phyloP scores from a whole-genome alignment of 2,113 vertebrate genomes.

The Petroica traversi region DNA sequence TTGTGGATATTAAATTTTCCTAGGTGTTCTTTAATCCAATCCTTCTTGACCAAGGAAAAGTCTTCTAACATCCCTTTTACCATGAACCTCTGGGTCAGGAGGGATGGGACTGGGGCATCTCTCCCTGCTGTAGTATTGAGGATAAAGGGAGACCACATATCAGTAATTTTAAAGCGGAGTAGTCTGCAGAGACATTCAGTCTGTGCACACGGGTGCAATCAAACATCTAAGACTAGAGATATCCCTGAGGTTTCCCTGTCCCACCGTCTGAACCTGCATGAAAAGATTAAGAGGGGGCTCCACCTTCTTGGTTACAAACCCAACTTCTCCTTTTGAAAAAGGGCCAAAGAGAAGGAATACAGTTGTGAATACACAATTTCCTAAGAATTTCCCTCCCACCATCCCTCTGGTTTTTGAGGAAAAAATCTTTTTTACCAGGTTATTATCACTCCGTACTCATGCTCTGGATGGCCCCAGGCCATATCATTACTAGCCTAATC shows the following conservation, averaged over 20 bases:
- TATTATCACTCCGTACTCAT: neutral
- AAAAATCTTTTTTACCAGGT: neutral
- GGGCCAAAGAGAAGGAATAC: neutral
- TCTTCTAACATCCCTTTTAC: neutral
- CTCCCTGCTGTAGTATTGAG: neutral
- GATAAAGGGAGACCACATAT: neutral
- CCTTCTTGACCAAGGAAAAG: too few species aligned
- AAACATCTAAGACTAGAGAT: neutral
- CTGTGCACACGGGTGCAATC: rapidly evolving
- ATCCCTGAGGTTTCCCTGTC: neutral
- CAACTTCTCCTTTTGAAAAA: neutral
- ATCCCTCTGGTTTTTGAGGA: neutral
- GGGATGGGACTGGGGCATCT: neutral
- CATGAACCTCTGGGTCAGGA: neutral
- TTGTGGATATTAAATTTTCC: neutral
- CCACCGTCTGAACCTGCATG: neutral
- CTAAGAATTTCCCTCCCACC: neutral
- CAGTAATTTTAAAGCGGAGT: neutral
- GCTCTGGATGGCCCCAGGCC: neutral
- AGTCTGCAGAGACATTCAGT: neutral
- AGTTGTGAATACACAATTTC: neutral
- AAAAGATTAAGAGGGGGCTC: neutral
- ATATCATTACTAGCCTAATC: neutral
- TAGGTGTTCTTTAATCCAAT: neutral
- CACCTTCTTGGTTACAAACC: neutral